These are phyloP conservation scores for Strigamia crassipes DNA, from an alignment of 2,888 invertebrate genomes.

Conservation along the genomic window DNA sequence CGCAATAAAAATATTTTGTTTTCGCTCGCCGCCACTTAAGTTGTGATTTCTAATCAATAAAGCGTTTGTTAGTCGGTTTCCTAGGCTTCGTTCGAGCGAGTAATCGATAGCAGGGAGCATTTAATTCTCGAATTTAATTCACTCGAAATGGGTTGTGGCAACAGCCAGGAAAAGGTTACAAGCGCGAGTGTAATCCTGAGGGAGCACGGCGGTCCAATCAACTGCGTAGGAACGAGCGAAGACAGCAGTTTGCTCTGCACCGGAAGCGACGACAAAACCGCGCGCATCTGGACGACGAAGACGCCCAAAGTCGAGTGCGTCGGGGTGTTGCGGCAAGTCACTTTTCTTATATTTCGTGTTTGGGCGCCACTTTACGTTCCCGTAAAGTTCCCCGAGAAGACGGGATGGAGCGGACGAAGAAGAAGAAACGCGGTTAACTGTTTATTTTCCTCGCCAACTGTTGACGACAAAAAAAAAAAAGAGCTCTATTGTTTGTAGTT, in stretches of 20 bases:
- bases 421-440: too few species aligned
- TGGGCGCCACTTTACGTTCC: too few species aligned
- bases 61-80: too few species aligned
- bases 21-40: neutral
- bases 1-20: neutral
- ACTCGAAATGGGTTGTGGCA: slow-evolving; percentile 44
- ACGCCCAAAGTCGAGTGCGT: slow-evolving; percentile 61
- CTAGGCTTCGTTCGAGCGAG: too few species aligned
- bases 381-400: too few species aligned
- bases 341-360: neutral
- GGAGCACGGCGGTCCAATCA: slow-evolving; percentile 61
- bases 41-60: too few species aligned
- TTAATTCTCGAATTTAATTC: neutral
- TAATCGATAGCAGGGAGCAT: neutral
- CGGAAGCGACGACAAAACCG: slow-evolving; percentile 62
- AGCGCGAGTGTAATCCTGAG: slow-evolving; percentile 54
- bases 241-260: slow-evolving; percentile 62
- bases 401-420: too few species aligned
- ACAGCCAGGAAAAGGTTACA: neutral
- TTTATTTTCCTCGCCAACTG: too few species aligned
- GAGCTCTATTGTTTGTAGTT: too few species aligned
- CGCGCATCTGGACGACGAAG: slow-evolving; percentile 61
- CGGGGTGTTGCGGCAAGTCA: slow-evolving; percentile 57
- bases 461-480: too few species aligned
- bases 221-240: slow-evolving; percentile 62